Conservation (phyloP, 1,140 invertebrate genomes). For the Lucilia sericata region DNA sequence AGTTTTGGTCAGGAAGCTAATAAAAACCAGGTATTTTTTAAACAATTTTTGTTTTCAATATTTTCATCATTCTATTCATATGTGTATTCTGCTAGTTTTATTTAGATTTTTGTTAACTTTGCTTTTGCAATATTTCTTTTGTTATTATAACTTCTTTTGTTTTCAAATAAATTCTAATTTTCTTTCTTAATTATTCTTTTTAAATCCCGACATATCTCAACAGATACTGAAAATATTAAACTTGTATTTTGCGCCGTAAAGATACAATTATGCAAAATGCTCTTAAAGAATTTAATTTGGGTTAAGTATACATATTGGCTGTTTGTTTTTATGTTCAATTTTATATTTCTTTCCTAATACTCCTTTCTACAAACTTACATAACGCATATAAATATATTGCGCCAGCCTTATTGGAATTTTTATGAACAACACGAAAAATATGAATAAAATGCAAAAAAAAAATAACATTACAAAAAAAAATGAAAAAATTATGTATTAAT, state of each 20-base stretch:
- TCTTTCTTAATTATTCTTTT: conserved; percentile 18
- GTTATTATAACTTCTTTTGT: neutral
- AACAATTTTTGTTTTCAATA: neutral
- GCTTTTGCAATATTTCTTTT: neutral
- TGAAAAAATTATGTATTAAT: neutral
- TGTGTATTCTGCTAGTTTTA: neutral
- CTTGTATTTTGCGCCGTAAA: conserved; percentile 99
- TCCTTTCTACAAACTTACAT: neutral
- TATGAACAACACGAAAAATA: neutral
- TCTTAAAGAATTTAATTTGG: conserved; percentile 98
- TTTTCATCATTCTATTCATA: too few relatives aligned
- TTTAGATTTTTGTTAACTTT: neutral
- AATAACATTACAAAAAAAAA: neutral
- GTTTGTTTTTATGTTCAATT: neutral
- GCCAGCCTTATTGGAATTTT: conserved; percentile 29
- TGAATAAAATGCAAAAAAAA: neutral
- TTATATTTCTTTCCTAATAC: neutral
- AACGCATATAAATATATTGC: neutral
- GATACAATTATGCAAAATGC: conserved; percentile 99
- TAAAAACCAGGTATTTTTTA: too few relatives aligned
- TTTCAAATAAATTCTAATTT: conserved; percentile 18
- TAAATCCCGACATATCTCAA: neutral
- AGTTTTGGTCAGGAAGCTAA: neutral
- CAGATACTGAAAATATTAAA: conserved; percentile 99
- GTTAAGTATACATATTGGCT: conserved; percentile 72